Conservation (phyloP, 2,797 vertebrate species). For the Anguilla pacifica region DNA sequence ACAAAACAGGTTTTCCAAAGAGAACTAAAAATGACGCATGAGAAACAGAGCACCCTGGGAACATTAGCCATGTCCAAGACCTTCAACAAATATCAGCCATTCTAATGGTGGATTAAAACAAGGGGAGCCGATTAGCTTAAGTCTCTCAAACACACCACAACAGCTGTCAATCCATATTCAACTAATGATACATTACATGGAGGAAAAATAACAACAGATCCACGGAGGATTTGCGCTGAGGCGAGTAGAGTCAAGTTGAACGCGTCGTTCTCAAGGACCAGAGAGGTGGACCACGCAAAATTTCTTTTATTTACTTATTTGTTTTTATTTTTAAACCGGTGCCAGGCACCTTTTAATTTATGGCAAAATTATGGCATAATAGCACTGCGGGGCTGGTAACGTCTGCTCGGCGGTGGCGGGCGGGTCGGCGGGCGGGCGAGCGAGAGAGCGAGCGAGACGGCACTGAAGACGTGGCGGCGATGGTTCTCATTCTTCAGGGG, state of each 20-base stretch:
- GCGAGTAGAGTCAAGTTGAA: background rate
- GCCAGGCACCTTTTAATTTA: constrained; percentile 58
- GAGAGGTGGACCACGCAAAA: background rate
- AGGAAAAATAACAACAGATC: background rate
- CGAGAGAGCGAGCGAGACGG: constrained; percentile 43
- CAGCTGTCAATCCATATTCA: background rate
- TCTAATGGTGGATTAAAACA: background rate
- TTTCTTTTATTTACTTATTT: background rate
- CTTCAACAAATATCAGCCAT: background rate
- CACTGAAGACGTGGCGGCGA: constrained; percentile 47
- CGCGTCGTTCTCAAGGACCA: background rate
- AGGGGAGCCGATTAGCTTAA: background rate
- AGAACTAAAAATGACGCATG: background rate
- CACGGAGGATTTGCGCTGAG: background rate
- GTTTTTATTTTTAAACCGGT: constrained; percentile 47
- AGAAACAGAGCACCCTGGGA: background rate
- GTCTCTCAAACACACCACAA: background rate
- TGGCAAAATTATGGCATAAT: constrained; percentile 61
- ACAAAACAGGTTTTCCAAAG: background rate
- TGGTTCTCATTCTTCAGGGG: constrained; percentile 62
- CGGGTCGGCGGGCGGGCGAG: too few relatives aligned
- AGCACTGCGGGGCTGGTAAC: constrained; percentile 49
- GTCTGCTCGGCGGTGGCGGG: constrained; percentile 43
- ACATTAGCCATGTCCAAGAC: background rate
- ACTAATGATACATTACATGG: background rate